These are phyloP conservation scores for Drosophila cardini DNA, from an alignment of 1,140 invertebrate genomes.

Conservation along the genomic window DNA sequence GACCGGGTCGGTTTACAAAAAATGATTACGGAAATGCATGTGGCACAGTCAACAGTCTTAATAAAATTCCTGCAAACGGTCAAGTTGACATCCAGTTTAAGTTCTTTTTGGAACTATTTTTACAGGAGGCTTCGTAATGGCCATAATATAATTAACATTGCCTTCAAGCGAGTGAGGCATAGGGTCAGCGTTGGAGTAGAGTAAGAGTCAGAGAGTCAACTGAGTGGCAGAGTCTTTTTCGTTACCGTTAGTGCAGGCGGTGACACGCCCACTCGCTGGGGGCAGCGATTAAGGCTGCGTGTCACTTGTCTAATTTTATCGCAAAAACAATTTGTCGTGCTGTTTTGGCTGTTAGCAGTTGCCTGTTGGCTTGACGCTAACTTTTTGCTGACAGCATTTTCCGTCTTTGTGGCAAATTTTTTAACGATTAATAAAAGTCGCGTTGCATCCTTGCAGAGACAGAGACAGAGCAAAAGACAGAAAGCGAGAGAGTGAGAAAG, in stretches of 20 bases:
- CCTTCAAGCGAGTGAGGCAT: slow-evolving; percentile 17
- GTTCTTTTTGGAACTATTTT: slow-evolving; percentile 7
- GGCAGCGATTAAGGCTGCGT: slow-evolving; percentile 69
- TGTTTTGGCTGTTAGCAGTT: slow-evolving; percentile 44
- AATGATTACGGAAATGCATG: slow-evolving; percentile 34
- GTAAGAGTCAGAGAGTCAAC: neutral
- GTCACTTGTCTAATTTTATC: slow-evolving; percentile 82
- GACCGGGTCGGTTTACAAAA: neutral
- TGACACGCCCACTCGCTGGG: slow-evolving; percentile 26
- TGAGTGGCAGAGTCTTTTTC: slow-evolving; percentile 63
- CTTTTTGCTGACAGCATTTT: slow-evolving; percentile 69
- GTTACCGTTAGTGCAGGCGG: slow-evolving; percentile 30
- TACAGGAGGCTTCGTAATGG: slow-evolving; percentile 12
- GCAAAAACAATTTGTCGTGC: slow-evolving; percentile 82
- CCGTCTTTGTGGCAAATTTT: slow-evolving; percentile 76
- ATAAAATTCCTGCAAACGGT: slow-evolving; percentile 64
- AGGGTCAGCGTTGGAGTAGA: too few relatives aligned
- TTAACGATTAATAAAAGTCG: slow-evolving; percentile 78
- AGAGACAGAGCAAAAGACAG: neutral
- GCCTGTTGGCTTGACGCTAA: slow-evolving; percentile 44
- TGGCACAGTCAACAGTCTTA: slow-evolving; percentile 44
- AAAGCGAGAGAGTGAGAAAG: too few relatives aligned
- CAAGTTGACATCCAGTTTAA: slow-evolving; percentile 47
- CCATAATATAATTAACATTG: slow-evolving; percentile 72
- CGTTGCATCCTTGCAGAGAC: slow-evolving; percentile 16